phyloP scores from a whole-genome alignment of 2,797 vertebrate species.

The Aplochiton taeniatus region DNA sequence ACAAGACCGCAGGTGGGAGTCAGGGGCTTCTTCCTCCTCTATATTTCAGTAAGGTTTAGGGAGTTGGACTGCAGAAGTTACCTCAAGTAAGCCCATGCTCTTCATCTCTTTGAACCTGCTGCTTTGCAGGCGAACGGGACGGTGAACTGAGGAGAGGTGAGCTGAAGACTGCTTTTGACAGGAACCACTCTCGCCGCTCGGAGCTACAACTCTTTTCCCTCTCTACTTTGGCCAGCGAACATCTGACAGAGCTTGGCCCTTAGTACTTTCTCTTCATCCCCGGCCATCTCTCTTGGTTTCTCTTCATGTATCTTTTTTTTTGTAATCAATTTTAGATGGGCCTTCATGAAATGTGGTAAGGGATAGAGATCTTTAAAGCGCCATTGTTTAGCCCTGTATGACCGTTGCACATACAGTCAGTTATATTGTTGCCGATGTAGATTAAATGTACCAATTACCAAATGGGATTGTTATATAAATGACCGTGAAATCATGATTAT shows the following conservation, averaged over 20 bases:
- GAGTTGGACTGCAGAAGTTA: constrained; percentile 11
- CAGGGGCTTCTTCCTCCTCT: constrained; percentile 29
- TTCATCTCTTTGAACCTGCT: constrained; percentile 25
- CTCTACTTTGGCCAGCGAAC: constrained; percentile 38
- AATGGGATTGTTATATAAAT: no score
- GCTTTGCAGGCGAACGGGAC: constrained; percentile 31
- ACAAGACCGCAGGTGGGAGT: constrained; percentile 28
- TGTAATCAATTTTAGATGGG: constrained; percentile 41
- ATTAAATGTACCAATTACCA: no score
- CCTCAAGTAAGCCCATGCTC: constrained; percentile 20
- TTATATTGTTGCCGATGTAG: no score
- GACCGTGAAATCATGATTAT: no score
- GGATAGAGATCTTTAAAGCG: constrained; percentile 35
- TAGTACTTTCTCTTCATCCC: background rate
- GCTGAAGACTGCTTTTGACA: background rate
- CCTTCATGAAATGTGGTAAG: constrained; percentile 36
- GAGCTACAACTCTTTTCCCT: background rate
- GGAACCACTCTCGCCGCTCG: no score
- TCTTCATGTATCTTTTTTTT: constrained; percentile 36
- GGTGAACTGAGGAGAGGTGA: constrained; percentile 27
- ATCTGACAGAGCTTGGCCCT: constrained; percentile 51
- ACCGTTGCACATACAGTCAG: no score
- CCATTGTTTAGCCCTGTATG: constrained; percentile 16
- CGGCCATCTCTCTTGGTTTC: constrained; percentile 6
- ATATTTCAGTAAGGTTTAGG: constrained; percentile 28